A percentile compares a stretch with the other conserved stretches of the same genome.
These are phyloP conservation scores for Corapipo altera DNA, from an alignment of 2,113 vertebrate species.

Conservation along the genomic window DNA sequence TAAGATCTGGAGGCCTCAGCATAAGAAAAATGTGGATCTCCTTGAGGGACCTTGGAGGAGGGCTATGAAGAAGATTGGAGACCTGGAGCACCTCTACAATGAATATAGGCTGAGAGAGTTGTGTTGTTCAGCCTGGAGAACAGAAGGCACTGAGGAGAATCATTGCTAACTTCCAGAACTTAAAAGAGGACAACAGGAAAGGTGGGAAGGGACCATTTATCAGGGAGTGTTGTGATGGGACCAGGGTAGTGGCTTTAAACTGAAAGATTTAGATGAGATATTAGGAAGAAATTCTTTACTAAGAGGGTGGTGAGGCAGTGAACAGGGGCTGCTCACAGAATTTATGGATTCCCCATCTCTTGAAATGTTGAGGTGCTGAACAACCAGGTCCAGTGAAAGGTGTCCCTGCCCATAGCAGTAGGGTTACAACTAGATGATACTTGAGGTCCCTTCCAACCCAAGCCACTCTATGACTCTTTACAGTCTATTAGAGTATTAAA, in stretches of 20 bases:
- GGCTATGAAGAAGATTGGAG: not conserved
- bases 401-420: not conserved
- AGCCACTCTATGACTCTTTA: not conserved
- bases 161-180: not conserved
- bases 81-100: not conserved
- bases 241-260: not conserved
- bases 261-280: not conserved
- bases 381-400: not conserved
- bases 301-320: not conserved
- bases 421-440: not conserved
- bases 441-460: not conserved
- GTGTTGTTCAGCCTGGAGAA: not conserved
- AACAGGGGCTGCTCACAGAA: not conserved
- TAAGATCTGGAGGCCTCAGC: not conserved
- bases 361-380: not conserved
- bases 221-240: too few relatives aligned
- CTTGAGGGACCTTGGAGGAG: not conserved
- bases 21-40: not conserved
- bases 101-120: not conserved
- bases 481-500: not conserved
- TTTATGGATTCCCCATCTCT: not conserved
- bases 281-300: not conserved
- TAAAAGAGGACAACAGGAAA: not conserved
- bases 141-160: not conserved
- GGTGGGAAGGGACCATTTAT: not conserved